Conservation (phyloP, 2,888 invertebrate species). For the Myopa testacea region DNA sequence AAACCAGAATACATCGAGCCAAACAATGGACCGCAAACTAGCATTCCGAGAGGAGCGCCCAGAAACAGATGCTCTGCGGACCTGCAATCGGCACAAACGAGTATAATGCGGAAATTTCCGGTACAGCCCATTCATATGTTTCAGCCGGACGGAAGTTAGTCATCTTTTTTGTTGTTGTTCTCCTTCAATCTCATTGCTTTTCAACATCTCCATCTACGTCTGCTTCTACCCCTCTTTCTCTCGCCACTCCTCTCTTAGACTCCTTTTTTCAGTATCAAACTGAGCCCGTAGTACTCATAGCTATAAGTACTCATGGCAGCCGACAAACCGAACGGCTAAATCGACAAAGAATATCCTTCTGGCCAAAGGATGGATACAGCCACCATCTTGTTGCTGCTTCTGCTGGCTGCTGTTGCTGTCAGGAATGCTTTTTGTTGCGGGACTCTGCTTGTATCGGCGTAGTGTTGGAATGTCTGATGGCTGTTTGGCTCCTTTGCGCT, state of each 20-base stretch:
- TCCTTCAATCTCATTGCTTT: not conserved
- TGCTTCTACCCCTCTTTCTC: not conserved
- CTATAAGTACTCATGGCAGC: not conserved
- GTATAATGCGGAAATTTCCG: conserved; percentile 29
- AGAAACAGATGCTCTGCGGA: conserved; percentile 22
- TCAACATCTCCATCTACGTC: no score
- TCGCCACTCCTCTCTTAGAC: no score
- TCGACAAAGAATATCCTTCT: conserved; percentile 1
- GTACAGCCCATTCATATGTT: conserved; percentile 31
- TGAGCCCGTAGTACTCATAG: not conserved
- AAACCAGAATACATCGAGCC: not conserved
- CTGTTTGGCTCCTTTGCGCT: not conserved
- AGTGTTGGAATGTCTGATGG: not conserved
- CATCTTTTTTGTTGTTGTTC: not conserved
- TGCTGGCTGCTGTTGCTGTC: not conserved
- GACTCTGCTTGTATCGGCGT: not conserved
- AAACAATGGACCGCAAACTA: conserved; percentile 30
- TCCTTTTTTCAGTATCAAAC: not conserved
- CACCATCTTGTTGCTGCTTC: not conserved
- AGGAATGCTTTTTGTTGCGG: not conserved
- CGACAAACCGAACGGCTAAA: not conserved
- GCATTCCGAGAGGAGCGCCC: conserved; percentile 22
- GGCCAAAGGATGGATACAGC: not conserved
- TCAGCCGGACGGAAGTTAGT: conserved; percentile 30
- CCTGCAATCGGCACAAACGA: conserved; percentile 22